Evolutionary conservation across 64 coral and sea anemone genomes (phyloP), one percentile per base, ranked within the genome.

Genomic region (Trachythela sp.): DNA sequence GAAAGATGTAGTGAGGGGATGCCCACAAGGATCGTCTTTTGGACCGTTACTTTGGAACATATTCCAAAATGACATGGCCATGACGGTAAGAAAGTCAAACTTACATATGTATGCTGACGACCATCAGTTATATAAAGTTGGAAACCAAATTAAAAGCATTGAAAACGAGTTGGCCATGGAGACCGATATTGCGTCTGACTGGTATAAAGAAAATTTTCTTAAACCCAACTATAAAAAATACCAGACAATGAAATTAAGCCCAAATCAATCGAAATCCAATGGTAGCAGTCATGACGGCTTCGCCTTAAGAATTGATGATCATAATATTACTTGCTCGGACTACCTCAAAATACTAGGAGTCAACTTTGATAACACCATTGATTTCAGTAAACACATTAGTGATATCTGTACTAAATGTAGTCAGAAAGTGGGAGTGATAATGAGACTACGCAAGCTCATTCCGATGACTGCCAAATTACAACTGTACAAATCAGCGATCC

Each of bases 381-480:
- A 58, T 22, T 58, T 58, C 54, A 58, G 54, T 13, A 58, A 58
- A 20, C 54, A 58, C 54, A 58, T 58, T 58, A 77, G 36, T 77
- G 71, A 77, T 6, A 27, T 77, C 36, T 77, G 71, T 77, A 77
- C 29, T 36, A 77, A 77, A 39, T 32, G 30, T 77, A 86, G 92
- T 90, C 72, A 70, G 84, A 56, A 64, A 88, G 48, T 88, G 8
- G 72, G 75, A 54, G 86, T 88, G 70, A 43, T 92, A 87, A 88
- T 56, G 76, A 83, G 86, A 36, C 39, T 92, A 48, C 87, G 48
- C 35, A 93, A 93, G 38, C 36, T 93, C 43, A 88, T 93, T 39
- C 92, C 92, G 10, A 88, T 59, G 70, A 34, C 39, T 70, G 89
- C 89, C 32, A 94, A 94, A 84, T 54, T 91, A 18, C 48, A 80